Base-by-base conservation (phyloP, 2,888 invertebrate genomes). In the Trilocha varians region DNA sequence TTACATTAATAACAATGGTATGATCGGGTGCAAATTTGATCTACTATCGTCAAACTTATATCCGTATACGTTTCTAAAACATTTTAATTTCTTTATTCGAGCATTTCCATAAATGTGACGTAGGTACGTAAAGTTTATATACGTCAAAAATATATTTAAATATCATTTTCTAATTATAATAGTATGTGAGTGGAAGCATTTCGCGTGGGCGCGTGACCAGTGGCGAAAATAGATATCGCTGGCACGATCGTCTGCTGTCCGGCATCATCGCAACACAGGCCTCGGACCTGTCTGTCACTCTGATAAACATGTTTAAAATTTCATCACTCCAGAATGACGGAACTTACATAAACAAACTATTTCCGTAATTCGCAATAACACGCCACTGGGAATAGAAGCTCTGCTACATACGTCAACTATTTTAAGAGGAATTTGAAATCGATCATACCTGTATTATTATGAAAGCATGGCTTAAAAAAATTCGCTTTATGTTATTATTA, bases 161-260 rank as follows among this genome's bases (percentile, higher is more conserved):
- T 65, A 61, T 60, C 53, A 60, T 78, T 74, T 78, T 80, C 82
- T 84, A 84, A 84, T 82, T 79, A 76, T 83, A 85, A 70, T 65
- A 70, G 63, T 73, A 77, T 74, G 78, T 78, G 78, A 75, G 82
- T 84, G 75, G 78, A 80, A 82, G 80, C 78, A 77, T 72, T 79
- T 82, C 57, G 77, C 80, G 84, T 85, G 66, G 85, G 85, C 55
- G 75, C 59, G 58, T 59, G 66, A 69, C 67, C 68, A 55, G 50
- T 50, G 58, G 54, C 71, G 46, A 65, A 82, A 84, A 84, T 84
- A 84, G 69, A 70, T 44, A 49, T 51, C 59, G 78, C 80, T 84
- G 84, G 84, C 84, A 79, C 63, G 53, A 59, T 53, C 50, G 60
- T 61, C 60, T 63, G 65, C 65, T 62, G 57, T 63, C 50, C 57